Evolutionary conservation across 2,888 invertebrate genomes (phyloP).

Genomic region (Spisula solida): DNA sequence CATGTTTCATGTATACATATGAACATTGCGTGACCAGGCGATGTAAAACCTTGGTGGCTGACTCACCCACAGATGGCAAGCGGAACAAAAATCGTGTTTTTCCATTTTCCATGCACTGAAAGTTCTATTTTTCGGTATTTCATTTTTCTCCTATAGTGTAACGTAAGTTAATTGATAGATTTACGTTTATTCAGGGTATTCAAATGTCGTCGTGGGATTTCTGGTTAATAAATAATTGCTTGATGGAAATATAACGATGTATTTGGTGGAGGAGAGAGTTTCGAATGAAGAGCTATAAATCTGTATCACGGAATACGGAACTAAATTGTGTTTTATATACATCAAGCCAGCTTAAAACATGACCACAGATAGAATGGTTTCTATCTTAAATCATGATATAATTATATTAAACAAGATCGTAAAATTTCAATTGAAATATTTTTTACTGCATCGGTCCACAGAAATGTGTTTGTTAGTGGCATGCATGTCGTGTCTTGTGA

Average conservation of each 20-base stretch:
- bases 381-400: neutral
- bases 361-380: too few relatives aligned
- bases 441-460: too few relatives aligned
- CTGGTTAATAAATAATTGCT: conserved; percentile 26
- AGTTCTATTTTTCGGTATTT: neutral
- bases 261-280: neutral
- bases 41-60: neutral
- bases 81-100: neutral
- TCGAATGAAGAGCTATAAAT: neutral
- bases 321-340: neutral
- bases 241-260: conserved; percentile 7
- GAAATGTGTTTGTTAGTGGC: too few relatives aligned
- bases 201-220: neutral
- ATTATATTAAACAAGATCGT: neutral
- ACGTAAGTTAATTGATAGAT: neutral
- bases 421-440: too few relatives aligned
- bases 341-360: too few relatives aligned
- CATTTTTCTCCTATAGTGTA: neutral
- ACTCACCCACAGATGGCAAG: neutral
- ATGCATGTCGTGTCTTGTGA: too few relatives aligned
- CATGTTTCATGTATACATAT: neutral
- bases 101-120: neutral
- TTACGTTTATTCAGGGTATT: neutral
- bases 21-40: neutral
- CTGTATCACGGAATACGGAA: neutral